Percentiles rank a stretch among this genome's conserved stretches.
These are phyloP conservation scores for Rhineura floridana DNA, from an alignment of 2,113 vertebrate genomes.

Conservation along the genomic window DNA sequence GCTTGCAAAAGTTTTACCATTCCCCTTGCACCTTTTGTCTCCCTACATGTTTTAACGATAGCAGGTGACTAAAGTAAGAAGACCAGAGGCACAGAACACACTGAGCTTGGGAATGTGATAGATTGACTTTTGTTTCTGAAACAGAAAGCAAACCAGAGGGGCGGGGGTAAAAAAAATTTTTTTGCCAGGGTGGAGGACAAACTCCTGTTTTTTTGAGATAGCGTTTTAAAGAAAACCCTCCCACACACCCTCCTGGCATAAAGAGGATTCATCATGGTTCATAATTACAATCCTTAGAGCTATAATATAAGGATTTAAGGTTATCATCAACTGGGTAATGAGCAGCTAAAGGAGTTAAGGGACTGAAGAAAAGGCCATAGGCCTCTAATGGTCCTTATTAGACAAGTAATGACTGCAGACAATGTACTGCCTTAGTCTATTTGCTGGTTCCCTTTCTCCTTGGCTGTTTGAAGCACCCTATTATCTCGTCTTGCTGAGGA, in stretches of 20 bases:
- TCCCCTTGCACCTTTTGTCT: too few species aligned
- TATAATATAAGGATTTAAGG: constrained; percentile 25
- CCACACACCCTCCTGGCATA: background rate
- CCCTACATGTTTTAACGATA: background rate
- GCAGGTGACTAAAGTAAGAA: background rate
- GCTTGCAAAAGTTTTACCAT: background rate
- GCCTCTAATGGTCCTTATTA: constrained; percentile 30
- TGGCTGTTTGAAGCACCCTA: background rate
- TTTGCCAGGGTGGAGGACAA: background rate
- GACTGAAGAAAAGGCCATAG: constrained; percentile 22
- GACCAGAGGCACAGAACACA: background rate
- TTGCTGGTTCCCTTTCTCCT: constrained; percentile 23
- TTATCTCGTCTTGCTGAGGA: accelerated
- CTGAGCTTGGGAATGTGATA: background rate
- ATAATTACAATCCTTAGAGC: constrained; percentile 34
- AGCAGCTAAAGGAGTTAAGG: constrained; percentile 42
- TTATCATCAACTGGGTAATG: constrained; percentile 22
- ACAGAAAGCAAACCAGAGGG: background rate
- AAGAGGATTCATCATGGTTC: constrained; percentile 30
- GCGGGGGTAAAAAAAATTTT: too few species aligned
- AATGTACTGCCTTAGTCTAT: accelerated
- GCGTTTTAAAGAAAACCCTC: accelerated
- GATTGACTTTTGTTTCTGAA: background rate
- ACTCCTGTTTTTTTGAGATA: background rate
- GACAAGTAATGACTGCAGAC: constrained; percentile 20